Conservation (phyloP, 2,797 vertebrate genomes). For the Hylomyscus alleni region DNA sequence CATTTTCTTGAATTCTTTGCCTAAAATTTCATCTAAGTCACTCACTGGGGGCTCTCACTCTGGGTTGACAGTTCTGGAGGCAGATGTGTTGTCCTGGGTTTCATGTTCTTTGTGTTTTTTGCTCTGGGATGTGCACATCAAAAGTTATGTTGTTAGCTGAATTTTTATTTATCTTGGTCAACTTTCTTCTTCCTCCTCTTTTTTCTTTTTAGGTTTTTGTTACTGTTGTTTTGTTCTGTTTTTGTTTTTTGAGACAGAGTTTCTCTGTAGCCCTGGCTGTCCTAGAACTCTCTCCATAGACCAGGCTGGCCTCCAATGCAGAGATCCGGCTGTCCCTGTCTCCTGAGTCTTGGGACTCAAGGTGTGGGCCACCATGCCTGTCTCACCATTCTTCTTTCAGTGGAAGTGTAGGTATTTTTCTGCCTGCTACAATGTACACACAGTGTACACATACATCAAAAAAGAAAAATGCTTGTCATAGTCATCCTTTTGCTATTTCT, state of each 20-base stretch:
- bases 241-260: no score
- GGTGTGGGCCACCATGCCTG: no score
- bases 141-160: background rate
- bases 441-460: background rate
- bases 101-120: background rate
- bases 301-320: no score
- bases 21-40: background rate
- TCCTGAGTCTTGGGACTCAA: no score
- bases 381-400: no score
- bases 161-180: background rate
- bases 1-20: background rate
- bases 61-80: background rate
- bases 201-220: no score
- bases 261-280: no score
- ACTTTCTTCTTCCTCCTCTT: background rate
- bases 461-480: background rate
- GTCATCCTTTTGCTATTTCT: background rate
- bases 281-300: no score
- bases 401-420: background rate
- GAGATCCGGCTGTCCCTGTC: no score
- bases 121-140: background rate
- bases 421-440: background rate
- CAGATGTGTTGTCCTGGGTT: background rate
- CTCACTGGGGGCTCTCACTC: background rate
- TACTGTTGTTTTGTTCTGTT: no score